phyloP scores from a whole-genome alignment of 2,888 invertebrate species.

The Strigamia crassipes region DNA sequence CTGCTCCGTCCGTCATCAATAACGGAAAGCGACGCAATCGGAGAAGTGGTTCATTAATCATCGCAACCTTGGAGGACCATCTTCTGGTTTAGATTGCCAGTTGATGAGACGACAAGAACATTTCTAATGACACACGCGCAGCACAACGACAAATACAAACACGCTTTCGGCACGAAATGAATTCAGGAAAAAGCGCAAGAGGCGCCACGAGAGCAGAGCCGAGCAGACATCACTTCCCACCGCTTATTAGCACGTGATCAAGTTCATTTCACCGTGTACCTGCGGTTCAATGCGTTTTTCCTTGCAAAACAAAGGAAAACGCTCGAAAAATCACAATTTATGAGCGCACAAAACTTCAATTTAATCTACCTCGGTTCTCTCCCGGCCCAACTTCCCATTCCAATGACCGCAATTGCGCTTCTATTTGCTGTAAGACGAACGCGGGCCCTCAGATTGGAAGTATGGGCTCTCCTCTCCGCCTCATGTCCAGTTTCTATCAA shows the following conservation, averaged over 20 bases:
- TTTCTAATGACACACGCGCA: background rate
- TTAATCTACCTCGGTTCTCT: background rate
- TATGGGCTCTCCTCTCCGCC: background rate
- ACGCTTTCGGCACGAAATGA: background rate
- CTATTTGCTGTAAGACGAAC: background rate
- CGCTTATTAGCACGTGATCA: background rate
- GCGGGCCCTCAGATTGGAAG: background rate
- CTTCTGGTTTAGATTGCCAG: background rate
- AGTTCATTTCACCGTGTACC: background rate
- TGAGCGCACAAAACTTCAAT: background rate
- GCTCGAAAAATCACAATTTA: background rate
- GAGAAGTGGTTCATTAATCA: constrained; percentile 21
- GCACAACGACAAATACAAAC: background rate
- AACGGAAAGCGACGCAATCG: constrained; percentile 21
- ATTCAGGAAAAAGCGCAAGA: background rate
- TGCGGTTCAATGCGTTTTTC: background rate
- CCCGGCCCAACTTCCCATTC: background rate
- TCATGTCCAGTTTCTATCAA: background rate
- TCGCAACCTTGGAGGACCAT: constrained; percentile 14
- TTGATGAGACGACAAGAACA: background rate
- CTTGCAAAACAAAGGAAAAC: background rate
- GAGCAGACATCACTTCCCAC: too few relatives aligned
- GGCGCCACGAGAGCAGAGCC: background rate
- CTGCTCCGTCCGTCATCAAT: constrained; percentile 22
- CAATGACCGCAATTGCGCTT: constrained; percentile 22